Evolutionary conservation across 2,888 invertebrate species (phyloP), one percentile per base, ranked within the genome.

Genomic region (Ganaspis brasiliensis): DNA sequence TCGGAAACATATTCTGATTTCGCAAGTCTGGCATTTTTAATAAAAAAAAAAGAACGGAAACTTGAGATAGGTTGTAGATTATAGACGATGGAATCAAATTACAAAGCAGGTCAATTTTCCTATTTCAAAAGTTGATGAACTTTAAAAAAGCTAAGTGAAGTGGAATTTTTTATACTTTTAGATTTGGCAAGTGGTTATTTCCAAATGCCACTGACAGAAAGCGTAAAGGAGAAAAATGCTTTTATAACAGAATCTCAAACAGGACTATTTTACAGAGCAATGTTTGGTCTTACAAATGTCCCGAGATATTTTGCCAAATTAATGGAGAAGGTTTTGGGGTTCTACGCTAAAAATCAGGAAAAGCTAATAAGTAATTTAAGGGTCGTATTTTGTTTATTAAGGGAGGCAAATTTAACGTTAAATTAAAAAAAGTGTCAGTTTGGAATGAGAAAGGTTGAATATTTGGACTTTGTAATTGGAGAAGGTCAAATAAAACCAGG

Each of bases 401-500:
- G 78, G 9, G 52, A 79, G 10, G 84, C 85, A 0, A 80, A 84
- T 0, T 72, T 89, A 12, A 89, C 86, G 0, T 70, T 90, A 4
- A 87, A 88, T 52, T 67, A 85, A 0, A 63, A 16, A 0, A 88
- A 89, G 76, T 88, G 87, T 63, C 67, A 78, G 78, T 90, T 0
- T 73, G 82, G 16, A 87, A n/a, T n/a, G n/a, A n/a, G n/a, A n/a
- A n/a, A n/a, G n/a, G n/a, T n/a, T n/a, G n/a, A n/a, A n/a, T n/a
- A 84, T 63, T 79, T 90, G 16, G 89, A 89, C 2, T 86, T 85
- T 73, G 73, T 37, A 31, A 76, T 81, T 6, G 55, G 72, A 1
- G 56, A 49, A 16, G 49, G 35, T 1, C 76, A 74, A 2, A 74
- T 81, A 12, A 59, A 61, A 16, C 77, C 83, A 5, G 80, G 82